phyloP scores from a whole-genome alignment of 2,797 vertebrate genomes.

The Varecia variegata region DNA sequence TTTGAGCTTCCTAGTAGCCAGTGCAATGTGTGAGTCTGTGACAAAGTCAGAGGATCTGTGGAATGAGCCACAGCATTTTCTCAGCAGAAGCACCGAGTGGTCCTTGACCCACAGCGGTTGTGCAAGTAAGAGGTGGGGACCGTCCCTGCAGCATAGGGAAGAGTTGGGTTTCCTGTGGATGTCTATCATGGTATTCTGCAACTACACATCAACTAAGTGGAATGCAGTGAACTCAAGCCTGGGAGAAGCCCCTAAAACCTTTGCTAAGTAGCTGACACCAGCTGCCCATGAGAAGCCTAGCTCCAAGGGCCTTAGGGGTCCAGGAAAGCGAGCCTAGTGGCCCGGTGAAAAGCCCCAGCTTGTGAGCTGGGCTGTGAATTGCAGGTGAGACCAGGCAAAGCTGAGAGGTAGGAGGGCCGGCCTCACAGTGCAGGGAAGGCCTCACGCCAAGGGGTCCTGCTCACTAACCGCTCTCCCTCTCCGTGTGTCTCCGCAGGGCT shows the following conservation, averaged over 20 bases:
- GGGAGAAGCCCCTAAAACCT: accelerated
- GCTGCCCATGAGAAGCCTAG: background rate
- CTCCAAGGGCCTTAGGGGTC: background rate
- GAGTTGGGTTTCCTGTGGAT: background rate
- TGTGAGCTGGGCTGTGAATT: background rate
- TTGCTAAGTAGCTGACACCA: background rate
- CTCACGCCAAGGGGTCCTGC: background rate
- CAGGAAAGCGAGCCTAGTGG: background rate
- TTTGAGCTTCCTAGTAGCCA: background rate
- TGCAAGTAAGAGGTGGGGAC: background rate
- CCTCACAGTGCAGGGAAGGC: no score
- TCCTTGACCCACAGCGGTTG: accelerated
- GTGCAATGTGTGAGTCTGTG: background rate
- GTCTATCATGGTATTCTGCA: background rate
- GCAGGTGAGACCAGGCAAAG: background rate
- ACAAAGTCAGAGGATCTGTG: background rate
- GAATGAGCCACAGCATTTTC: background rate
- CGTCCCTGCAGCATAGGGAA: accelerated
- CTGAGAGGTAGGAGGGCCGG: background rate
- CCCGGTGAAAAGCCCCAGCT: background rate
- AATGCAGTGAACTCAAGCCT: background rate
- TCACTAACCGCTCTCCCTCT: constrained; percentile 48
- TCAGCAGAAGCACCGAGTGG: background rate
- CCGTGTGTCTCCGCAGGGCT: constrained; percentile 81
- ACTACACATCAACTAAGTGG: background rate